Evolutionary conservation across 1,140 invertebrate species (phyloP).

Genomic region (Solen grandis): DNA sequence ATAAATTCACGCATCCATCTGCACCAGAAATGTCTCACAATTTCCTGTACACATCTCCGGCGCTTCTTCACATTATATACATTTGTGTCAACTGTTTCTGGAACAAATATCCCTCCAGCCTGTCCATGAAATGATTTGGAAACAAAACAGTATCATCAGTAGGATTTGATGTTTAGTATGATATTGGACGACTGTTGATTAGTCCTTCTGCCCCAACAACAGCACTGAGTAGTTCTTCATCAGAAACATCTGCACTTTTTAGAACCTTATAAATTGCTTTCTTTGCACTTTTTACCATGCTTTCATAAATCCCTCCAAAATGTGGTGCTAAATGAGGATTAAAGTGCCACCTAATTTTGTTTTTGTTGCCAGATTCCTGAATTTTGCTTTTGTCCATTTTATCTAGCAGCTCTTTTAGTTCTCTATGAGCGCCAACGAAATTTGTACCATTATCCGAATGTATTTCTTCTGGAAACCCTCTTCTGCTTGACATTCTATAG

Average conservation of each 20-base stretch:
- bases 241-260: slow-evolving; percentile 7
- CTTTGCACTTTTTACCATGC: slow-evolving; percentile 76
- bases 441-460: slow-evolving; percentile 47
- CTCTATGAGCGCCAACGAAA: slow-evolving; percentile 38
- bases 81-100: slow-evolving; percentile 11
- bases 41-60: slow-evolving; percentile 42
- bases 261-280: slow-evolving; percentile 21
- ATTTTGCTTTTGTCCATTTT: slow-evolving; percentile 18
- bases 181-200: slow-evolving; percentile 23
- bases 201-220: slow-evolving; percentile 29
- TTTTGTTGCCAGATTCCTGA: slow-evolving; percentile 1
- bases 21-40: slow-evolving; percentile 49
- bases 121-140: slow-evolving; percentile 45
- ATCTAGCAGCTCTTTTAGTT: slow-evolving; percentile 1
- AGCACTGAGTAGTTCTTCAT: slow-evolving; percentile 39
- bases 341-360: slow-evolving; percentile 79
- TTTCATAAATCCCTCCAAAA: slow-evolving; percentile 72
- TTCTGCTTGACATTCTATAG: slow-evolving; percentile 26
- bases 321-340: slow-evolving; percentile 77
- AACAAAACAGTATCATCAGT: slow-evolving; percentile 11
- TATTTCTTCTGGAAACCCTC: slow-evolving; percentile 23
- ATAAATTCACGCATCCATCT: no score
- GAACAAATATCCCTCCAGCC: slow-evolving; percentile 30
- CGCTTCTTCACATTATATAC: not conserved
- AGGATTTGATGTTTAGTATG: no score